Percentiles rank a stretch among this genome's conserved stretches.
Evolutionary conservation across 1,140 invertebrate genomes (phyloP).

Genomic region (Cydia amplana): DNA sequence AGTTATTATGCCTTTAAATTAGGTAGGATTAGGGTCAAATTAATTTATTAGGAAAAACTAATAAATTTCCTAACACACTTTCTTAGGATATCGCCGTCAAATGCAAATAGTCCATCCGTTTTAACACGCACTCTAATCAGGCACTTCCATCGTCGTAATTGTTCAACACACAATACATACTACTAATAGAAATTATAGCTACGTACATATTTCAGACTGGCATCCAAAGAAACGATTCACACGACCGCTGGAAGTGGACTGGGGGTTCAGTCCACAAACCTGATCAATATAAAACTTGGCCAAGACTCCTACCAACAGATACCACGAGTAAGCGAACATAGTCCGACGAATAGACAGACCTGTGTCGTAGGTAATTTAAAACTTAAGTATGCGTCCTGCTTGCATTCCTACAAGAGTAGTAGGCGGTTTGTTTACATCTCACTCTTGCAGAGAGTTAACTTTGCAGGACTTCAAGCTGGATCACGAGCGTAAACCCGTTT

Average conservation of each 20-base stretch:
- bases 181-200: background rate
- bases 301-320: constrained; percentile 12
- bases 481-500: too few species aligned
- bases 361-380: background rate
- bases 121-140: background rate
- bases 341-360: background rate
- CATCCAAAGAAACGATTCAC: constrained; percentile 1
- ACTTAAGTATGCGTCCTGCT: too few species aligned
- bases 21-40: too few species aligned
- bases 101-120: background rate
- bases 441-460: too few species aligned
- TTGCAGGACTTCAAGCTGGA: too few species aligned
- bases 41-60: too few species aligned
- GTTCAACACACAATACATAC: too few species aligned
- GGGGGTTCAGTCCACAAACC: background rate
- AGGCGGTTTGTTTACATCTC: too few species aligned
- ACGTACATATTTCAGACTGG: constrained; percentile 10
- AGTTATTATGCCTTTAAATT: too few species aligned
- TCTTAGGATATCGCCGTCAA: background rate
- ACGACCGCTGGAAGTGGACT: background rate
- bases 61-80: background rate
- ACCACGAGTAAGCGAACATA: background rate
- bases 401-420: too few species aligned
- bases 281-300: constrained; percentile 14
- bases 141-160: background rate